A percentile compares a stretch with the other conserved stretches of the same genome.
Conservation (phyloP, 2,113 vertebrate species). For the Syngnathus typhle region DNA sequence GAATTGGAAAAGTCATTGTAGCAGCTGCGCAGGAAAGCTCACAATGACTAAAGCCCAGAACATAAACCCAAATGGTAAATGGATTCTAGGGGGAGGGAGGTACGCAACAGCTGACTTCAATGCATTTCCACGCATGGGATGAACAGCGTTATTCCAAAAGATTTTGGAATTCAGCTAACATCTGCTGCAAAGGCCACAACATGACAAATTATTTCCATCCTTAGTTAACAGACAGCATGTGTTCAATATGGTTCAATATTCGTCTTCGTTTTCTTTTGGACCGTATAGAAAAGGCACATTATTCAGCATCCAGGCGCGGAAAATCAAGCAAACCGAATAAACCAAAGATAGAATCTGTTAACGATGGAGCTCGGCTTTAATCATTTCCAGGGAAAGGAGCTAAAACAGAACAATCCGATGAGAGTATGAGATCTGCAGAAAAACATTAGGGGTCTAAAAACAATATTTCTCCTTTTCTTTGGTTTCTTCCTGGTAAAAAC, state of each 20-base stretch:
- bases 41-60: slow-evolving; percentile 32
- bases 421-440: background rate
- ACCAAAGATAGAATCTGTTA: background rate
- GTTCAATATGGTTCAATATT: background rate
- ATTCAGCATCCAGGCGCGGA: background rate
- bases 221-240: background rate
- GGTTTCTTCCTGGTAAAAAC: too few species aligned
- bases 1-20: slow-evolving; percentile 42
- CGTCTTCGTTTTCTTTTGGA: background rate
- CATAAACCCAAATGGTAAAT: slow-evolving; percentile 3
- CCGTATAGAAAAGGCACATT: background rate
- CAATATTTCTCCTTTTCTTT: too few species aligned
- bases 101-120: background rate
- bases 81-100: background rate
- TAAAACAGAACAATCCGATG: background rate
- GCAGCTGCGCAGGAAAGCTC: slow-evolving; percentile 26
- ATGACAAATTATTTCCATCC: background rate
- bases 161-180: background rate
- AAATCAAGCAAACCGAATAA: background rate
- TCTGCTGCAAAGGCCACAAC: background rate
- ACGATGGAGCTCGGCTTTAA: background rate
- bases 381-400: background rate
- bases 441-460: background rate
- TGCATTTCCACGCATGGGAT: background rate
- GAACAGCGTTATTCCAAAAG: background rate